phyloP scores from a whole-genome alignment of 2,797 vertebrate genomes.

The Diplodus sargus region DNA sequence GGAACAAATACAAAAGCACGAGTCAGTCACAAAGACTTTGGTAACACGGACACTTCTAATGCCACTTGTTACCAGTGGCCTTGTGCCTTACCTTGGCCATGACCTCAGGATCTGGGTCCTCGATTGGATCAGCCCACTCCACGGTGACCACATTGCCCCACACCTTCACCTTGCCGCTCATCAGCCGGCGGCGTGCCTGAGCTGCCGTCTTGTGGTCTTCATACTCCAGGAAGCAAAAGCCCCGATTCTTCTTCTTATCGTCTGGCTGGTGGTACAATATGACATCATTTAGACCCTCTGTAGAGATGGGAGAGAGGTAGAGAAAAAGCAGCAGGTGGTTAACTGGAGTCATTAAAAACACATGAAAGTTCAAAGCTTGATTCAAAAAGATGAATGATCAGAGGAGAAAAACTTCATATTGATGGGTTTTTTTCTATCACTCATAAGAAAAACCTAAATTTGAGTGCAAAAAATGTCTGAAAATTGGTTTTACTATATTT shows the following conservation, averaged over 20 bases:
- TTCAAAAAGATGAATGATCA: neutral
- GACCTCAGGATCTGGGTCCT: constrained; percentile 99
- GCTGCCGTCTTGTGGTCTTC: constrained; percentile 99
- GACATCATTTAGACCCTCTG: constrained; percentile 99
- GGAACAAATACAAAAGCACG: neutral
- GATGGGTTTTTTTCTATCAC: neutral
- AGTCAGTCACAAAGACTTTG: neutral
- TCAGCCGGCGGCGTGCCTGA: constrained; percentile 96
- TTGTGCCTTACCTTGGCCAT: constrained; percentile 94
- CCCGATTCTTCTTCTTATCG: constrained; percentile 98
- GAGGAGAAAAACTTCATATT: neutral
- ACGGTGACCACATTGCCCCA: constrained; percentile 99
- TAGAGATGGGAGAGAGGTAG: constrained; percentile 35
- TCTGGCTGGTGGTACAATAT: constrained; percentile 99
- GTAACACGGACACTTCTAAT: neutral
- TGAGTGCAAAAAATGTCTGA: neutral
- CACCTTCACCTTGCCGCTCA: constrained; percentile 99
- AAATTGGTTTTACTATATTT: neutral
- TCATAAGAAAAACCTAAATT: neutral
- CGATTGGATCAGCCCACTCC: constrained; percentile 99
- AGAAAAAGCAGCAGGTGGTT: constrained; percentile 19
- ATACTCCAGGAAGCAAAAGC: constrained; percentile 99
- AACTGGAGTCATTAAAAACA: neutral
- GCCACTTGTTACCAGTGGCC: neutral
- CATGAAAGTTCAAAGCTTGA: neutral